These are phyloP conservation scores for Leptobrachium leishanense DNA, from an alignment of 2,113 vertebrate genomes.

Conservation along the genomic window DNA sequence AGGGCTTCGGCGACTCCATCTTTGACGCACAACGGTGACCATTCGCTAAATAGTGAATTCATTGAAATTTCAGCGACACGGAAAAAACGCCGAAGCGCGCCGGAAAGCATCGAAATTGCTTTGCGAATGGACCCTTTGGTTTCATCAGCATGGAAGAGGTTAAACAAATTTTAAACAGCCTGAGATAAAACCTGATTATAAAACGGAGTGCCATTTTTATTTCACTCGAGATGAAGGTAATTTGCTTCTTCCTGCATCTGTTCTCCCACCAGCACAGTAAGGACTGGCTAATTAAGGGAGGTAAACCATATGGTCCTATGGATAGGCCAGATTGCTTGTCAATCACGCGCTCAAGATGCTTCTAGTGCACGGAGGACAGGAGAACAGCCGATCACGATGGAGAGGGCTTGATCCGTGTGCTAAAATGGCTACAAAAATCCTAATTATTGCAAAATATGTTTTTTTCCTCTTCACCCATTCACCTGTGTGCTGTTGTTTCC, in stretches of 20 bases:
- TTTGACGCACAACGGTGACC: too few relatives aligned
- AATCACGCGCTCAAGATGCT: conserved; percentile 67
- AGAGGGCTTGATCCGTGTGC: background rate
- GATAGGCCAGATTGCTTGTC: conserved; percentile 79
- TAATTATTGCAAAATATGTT: conserved; percentile 20
- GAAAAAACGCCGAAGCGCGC: too few relatives aligned
- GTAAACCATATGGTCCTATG: conserved; percentile 82
- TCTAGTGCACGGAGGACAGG: conserved; percentile 62
- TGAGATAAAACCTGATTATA: conserved; percentile 76
- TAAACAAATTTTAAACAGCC: conserved; percentile 66
- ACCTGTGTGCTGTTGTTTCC: conserved; percentile 58
- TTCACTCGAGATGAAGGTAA: conserved; percentile 71
- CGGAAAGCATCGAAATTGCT: too few relatives aligned
- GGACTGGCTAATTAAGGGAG: conserved; percentile 77
- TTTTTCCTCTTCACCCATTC: conserved; percentile 52
- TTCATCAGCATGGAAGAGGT: conserved; percentile 6
- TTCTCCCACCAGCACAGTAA: conserved; percentile 76
- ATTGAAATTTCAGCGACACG: too few relatives aligned
- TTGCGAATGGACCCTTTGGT: too few relatives aligned
- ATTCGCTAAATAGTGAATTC: too few relatives aligned
- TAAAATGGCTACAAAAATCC: conserved; percentile 4
- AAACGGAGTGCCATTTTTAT: conserved; percentile 68
- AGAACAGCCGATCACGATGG: conserved; percentile 54
- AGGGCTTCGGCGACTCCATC: too few relatives aligned
- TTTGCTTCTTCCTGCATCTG: conserved; percentile 77